Evolutionary conservation across 2,888 invertebrate genomes (phyloP).

Genomic region (Deilephila porcellus): DNA sequence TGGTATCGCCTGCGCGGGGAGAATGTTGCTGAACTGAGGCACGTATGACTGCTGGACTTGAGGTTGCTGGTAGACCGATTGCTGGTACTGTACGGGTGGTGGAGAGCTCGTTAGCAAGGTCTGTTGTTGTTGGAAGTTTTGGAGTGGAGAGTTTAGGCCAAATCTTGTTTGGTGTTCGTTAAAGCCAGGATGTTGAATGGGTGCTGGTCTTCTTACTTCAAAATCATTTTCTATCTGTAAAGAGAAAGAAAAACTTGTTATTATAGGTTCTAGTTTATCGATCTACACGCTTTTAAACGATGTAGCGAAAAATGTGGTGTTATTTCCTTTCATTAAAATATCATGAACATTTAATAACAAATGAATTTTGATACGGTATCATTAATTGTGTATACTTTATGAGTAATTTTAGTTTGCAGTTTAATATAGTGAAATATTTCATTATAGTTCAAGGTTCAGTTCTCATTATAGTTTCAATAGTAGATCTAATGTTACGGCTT

Average conservation of each 20-base stretch:
- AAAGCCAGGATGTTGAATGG: constrained; percentile 72
- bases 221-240: constrained; percentile 79
- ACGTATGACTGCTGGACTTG: constrained; percentile 66
- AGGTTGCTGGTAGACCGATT: constrained; percentile 49
- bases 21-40: constrained; percentile 68
- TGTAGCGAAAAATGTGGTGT: no score
- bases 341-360: not conserved
- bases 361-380: not conserved
- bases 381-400: not conserved
- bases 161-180: constrained; percentile 80
- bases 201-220: constrained; percentile 76
- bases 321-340: not conserved
- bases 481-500: constrained; percentile 12
- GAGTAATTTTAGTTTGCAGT: not conserved
- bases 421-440: not conserved
- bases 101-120: constrained; percentile 61
- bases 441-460: no score
- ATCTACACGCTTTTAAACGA: no score
- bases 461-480: no score
- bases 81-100: constrained; percentile 68
- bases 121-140: constrained; percentile 69
- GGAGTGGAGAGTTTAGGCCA: constrained; percentile 73
- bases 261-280: no score
- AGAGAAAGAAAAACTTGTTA: not conserved
- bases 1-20: constrained; percentile 31